A percentile compares a stretch with the other conserved stretches of the same genome.
Conservation (phyloP, 1,140 invertebrate genomes). For the Bombus huntii region DNA sequence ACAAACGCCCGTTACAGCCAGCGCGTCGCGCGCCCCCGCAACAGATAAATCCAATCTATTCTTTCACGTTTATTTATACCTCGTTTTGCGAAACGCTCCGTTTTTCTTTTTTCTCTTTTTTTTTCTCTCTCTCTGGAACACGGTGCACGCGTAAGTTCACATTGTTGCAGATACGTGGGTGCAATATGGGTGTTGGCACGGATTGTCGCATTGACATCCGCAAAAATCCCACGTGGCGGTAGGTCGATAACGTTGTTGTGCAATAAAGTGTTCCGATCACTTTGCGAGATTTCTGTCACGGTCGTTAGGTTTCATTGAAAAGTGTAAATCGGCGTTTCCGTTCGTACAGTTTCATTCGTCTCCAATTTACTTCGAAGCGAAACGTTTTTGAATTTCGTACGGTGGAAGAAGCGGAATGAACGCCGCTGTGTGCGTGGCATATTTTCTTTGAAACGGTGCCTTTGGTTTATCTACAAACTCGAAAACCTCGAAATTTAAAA, state of each 20-base stretch:
- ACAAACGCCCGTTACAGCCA: neutral
- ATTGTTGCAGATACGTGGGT: constrained; percentile 41
- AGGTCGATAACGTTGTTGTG: constrained; percentile 47
- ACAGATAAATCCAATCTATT: constrained; percentile 15
- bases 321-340: neutral
- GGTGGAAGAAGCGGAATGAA: neutral
- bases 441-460: too few species aligned
- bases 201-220: constrained; percentile 33
- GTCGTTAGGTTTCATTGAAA: neutral
- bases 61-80: constrained; percentile 21
- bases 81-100: neutral
- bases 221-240: constrained; percentile 43
- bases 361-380: neutral
- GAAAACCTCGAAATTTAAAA: too few species aligned
- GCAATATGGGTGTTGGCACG: constrained; percentile 36
- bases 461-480: too few species aligned
- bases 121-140: neutral
- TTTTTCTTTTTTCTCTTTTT: neutral
- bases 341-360: neutral
- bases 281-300: constrained; percentile 8
- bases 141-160: constrained; percentile 6
- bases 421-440: too few species aligned
- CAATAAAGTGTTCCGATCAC: constrained; percentile 30
- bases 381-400: neutral
- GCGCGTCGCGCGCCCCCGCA: neutral